phyloP scores from a whole-genome alignment of 2,113 vertebrate species.

The Furnarius figulus region DNA sequence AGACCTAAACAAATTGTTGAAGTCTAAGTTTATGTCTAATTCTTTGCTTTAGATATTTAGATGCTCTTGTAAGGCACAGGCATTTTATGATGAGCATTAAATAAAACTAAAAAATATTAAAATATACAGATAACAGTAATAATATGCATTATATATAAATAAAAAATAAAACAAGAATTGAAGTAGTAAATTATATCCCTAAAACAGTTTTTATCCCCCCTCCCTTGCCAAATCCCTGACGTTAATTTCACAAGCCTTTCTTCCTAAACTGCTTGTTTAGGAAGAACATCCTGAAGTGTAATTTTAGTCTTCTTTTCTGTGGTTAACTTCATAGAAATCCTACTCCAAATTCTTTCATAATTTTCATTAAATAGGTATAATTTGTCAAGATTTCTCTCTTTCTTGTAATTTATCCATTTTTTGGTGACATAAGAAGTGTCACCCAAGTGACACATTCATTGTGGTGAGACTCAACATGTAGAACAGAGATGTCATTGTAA shows the following conservation, averaged over 20 bases:
- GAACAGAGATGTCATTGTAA: neutral
- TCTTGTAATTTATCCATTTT: neutral
- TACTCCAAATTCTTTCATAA: neutral
- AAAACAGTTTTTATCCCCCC: neutral
- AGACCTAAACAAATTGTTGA: neutral
- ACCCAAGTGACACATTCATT: neutral
- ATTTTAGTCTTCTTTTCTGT: neutral
- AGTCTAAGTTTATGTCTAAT: neutral
- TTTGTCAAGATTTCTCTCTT: neutral
- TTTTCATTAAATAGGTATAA: neutral
- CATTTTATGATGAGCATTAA: neutral
- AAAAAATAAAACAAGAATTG: neutral
- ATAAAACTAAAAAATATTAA: neutral
- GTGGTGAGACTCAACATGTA: neutral
- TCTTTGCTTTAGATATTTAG: neutral
- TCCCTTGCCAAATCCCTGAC: neutral
- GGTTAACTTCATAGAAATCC: neutral
- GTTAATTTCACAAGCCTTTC: neutral
- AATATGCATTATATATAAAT: neutral
- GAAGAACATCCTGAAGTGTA: neutral
- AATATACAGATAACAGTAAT: neutral
- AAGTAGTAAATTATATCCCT: neutral
- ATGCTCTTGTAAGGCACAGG: neutral
- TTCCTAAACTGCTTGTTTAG: neutral
- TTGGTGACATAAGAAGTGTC: too few relatives aligned